Percentiles rank a stretch among this genome's conserved stretches.
phyloP scores from a whole-genome alignment of 2,888 invertebrate genomes.

The Trachelus troglodyta region DNA sequence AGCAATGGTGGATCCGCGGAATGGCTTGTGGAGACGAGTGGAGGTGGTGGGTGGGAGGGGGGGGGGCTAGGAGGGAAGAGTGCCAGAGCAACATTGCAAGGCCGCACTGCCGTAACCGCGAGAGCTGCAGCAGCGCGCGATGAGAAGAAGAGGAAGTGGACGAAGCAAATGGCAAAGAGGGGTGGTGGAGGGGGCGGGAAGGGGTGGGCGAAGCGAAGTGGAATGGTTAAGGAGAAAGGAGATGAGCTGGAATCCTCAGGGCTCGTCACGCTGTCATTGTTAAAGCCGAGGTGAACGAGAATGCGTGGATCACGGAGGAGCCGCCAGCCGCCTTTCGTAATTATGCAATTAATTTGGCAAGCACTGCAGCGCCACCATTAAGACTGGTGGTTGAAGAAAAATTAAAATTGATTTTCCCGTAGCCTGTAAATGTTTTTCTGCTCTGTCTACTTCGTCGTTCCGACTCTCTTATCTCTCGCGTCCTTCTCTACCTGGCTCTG shows the following conservation, averaged over 20 bases:
- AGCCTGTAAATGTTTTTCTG: neutral
- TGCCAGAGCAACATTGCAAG: slow-evolving; percentile 58
- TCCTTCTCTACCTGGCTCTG: neutral
- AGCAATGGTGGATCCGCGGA: neutral
- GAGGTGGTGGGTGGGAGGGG: slow-evolving; percentile 19
- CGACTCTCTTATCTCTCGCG: neutral
- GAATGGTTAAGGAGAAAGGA: slow-evolving; percentile 2
- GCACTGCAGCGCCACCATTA: neutral
- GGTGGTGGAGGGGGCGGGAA: slow-evolving; percentile 1
- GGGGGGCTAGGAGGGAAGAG: slow-evolving; percentile 14
- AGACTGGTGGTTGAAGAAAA: neutral
- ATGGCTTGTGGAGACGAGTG: neutral
- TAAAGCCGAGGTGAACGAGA: slow-evolving; percentile 40
- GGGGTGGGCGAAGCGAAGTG: neutral
- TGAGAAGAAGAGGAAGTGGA: slow-evolving; percentile 4
- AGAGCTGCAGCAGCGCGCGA: slow-evolving; percentile 40
- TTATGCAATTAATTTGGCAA: slow-evolving; percentile 32
- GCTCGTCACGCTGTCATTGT: slow-evolving; percentile 42
- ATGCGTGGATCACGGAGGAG: slow-evolving; percentile 48
- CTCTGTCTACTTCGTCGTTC: neutral
- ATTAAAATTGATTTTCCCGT: neutral
- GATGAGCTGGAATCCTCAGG: slow-evolving; percentile 23
- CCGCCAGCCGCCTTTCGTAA: slow-evolving; percentile 24
- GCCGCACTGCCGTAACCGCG: slow-evolving; percentile 52
- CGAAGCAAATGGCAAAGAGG: slow-evolving; percentile 5